phyloP scores from a whole-genome alignment of 2,113 vertebrate species.

The Acrocephalus kingi region DNA sequence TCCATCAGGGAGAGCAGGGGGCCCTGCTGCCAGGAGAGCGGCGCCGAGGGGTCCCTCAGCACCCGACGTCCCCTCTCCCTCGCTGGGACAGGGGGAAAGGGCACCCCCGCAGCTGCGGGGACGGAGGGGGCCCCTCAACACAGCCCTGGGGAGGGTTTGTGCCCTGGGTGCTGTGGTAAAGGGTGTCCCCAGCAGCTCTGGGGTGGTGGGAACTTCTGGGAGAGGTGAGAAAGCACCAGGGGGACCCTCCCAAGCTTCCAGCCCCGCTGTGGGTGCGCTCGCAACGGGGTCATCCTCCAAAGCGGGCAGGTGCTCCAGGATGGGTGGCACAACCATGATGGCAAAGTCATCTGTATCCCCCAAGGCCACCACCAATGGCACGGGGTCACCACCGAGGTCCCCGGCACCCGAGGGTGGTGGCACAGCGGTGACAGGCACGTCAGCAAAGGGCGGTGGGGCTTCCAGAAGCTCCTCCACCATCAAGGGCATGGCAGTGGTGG shows the following conservation, averaged over 20 bases:
- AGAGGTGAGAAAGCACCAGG: not conserved
- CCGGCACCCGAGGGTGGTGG: accelerated
- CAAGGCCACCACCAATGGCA: accelerated
- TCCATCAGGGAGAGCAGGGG: constrained; percentile 62
- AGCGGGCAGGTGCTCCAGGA: not conserved
- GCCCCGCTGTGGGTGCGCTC: accelerated
- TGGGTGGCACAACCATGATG: accelerated
- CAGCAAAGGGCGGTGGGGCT: constrained; percentile 46
- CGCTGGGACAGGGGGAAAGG: accelerated
- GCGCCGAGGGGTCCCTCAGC: not conserved
- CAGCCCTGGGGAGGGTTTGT: not conserved
- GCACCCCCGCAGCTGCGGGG: not conserved
- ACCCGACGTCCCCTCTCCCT: not conserved
- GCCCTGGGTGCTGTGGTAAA: not conserved
- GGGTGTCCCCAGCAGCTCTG: not conserved
- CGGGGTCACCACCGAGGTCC: not conserved
- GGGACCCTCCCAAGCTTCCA: not conserved
- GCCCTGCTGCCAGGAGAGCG: constrained; percentile 19
- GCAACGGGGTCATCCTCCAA: not conserved
- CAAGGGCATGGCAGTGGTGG: not conserved
- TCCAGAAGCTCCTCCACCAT: constrained; percentile 47
- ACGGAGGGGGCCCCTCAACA: accelerated
- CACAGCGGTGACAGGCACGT: not conserved
- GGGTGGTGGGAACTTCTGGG: not conserved
- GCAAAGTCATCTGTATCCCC: not conserved